Evolutionary conservation across 1,140 invertebrate genomes (phyloP).

Genomic region (Polypedilum pembai): DNA sequence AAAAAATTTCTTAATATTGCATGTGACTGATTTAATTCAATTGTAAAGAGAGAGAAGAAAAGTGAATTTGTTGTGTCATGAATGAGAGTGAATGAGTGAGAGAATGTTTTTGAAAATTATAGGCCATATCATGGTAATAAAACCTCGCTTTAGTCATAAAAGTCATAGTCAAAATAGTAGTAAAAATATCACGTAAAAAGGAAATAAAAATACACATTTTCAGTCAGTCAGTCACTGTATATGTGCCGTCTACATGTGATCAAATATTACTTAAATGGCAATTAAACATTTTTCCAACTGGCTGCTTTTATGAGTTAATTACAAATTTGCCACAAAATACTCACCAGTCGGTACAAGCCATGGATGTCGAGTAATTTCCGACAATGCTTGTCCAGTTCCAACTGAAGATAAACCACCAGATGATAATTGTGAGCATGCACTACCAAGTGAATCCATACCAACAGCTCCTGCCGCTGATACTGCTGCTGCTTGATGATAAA

Average conservation of each 20-base stretch:
- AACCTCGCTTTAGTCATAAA: constrained; percentile 16
- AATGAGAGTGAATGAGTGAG: no score
- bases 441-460: constrained; percentile 42
- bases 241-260: constrained; percentile 14
- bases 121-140: constrained; percentile 24
- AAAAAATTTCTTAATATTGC: no score
- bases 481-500: constrained; percentile 75
- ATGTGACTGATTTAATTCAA: no score
- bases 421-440: constrained; percentile 52
- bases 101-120: constrained; percentile 21
- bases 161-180: constrained; percentile 28
- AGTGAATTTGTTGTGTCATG: no score
- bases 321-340: constrained; percentile 36
- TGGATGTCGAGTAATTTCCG: constrained; percentile 86
- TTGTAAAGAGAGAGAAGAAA: no score
- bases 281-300: constrained; percentile 24
- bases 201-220: background rate
- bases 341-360: constrained; percentile 97
- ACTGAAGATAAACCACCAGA: constrained; percentile 47
- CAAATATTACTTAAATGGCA: constrained; percentile 22
- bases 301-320: constrained; percentile 23
- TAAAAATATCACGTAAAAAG: constrained; percentile 28
- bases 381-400: constrained; percentile 61
- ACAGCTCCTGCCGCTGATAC: constrained; percentile 49
- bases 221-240: background rate